Conservation (phyloP, 2,888 invertebrate genomes). For the Nephrotoma guestfalica region DNA sequence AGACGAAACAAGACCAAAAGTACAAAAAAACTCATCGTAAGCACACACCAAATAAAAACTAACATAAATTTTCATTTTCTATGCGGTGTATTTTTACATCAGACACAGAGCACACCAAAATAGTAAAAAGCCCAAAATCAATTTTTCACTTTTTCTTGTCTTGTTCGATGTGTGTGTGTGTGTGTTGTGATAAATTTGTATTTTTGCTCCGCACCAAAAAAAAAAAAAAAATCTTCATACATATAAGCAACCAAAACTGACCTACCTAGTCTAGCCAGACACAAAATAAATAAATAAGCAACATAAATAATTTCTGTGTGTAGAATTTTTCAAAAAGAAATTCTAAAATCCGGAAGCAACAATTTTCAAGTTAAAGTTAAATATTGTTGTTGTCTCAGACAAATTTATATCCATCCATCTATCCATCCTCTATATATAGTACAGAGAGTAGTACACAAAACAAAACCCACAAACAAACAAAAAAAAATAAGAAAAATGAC, state of each 20-base stretch:
- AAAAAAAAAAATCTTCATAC: neutral
- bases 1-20: neutral
- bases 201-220: neutral
- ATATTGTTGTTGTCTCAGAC: neutral
- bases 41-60: neutral
- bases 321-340: neutral
- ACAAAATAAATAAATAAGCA: neutral
- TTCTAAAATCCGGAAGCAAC: conserved; percentile 2
- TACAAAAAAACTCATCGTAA: neutral
- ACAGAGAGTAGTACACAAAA: neutral
- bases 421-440: neutral
- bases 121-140: conserved; percentile 3
- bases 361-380: neutral
- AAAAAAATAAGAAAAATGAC: conserved; percentile 1
- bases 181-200: neutral
- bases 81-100: neutral
- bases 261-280: conserved; percentile 3
- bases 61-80: neutral
- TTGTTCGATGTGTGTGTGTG: neutral
- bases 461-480: neutral
- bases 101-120: neutral
- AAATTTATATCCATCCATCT: neutral
- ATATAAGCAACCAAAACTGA: neutral
- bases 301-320: neutral
- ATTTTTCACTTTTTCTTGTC: neutral